Base-by-base conservation (phyloP, 2,888 invertebrate genomes). In the Torymus aiolomorphi region DNA sequence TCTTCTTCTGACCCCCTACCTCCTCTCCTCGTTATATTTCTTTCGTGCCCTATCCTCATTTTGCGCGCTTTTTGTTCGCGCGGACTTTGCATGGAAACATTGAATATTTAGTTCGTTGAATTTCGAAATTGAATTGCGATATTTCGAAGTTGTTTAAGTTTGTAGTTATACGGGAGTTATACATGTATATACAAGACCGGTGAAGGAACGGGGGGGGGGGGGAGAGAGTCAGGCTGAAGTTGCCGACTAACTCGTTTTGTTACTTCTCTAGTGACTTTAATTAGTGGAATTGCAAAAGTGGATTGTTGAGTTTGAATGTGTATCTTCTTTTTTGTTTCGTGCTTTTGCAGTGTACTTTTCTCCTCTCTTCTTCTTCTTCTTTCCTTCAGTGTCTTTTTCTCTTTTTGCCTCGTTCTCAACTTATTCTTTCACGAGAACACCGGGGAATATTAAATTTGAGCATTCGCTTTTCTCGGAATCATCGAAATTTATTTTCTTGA, bases 81-180 rank as follows among this genome's bases (percentile, higher is more conserved):
- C 31, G 63, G 52, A 78, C 62, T 81, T 81, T 81, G 76, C 78
- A 76, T 81, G 76, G 78, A 81, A 78, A 81, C 81, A 81, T 78
- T 78, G 81, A 81, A 81, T 81, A 61, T 81, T 81, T 81, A 78
- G 76, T 76, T 81, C 73, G 81, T 73, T 78, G 81, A 81, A 78
- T 81, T 78, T 78, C 76, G 67, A 81, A 81, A 81, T 81, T 81
- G 78, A 78, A 81, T 78, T 73, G 78, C 78, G 78, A 81, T 81
- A 81, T 81, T 78, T 76, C 81, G 57, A 78, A 81, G 78, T 81
- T 78, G 72, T 78, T 81, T 76, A 78, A 81, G 81, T 81, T 81
- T 78, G 72, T 65, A 81, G 76, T 81, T 81, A 76, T 81, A 76
- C 73, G 63, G 54, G 52, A 56, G 49, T 65, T 75, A 61, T 76